Conservation (phyloP, 2,888 invertebrate species). For the Ormyrus thymus region DNA sequence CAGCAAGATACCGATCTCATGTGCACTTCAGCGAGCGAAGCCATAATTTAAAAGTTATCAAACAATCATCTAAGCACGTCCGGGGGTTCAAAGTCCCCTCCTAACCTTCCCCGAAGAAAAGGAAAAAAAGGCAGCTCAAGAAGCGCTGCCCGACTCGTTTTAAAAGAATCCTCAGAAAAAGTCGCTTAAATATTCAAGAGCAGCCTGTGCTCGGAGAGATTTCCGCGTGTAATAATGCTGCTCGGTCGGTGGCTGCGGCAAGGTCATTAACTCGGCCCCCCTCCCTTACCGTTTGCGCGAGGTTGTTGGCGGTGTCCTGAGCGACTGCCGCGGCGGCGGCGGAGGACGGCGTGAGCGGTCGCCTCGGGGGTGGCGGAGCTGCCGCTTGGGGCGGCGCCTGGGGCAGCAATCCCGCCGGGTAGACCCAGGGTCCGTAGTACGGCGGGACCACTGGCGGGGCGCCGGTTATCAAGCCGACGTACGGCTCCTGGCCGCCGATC, state of each 20-base stretch:
- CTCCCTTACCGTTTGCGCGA: constrained; percentile 73
- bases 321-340: constrained; percentile 82
- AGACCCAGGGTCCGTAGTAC: constrained; percentile 96
- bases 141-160: not conserved
- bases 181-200: constrained; percentile 15
- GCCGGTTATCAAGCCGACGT: constrained; percentile 87
- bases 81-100: not conserved
- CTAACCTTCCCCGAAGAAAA: no score
- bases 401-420: constrained; percentile 87
- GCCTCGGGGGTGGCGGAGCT: constrained; percentile 77
- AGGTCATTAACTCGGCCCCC: constrained; percentile 31
- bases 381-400: constrained; percentile 79
- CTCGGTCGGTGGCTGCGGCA: constrained; percentile 3
- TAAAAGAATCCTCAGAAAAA: not conserved
- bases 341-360: constrained; percentile 87
- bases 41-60: constrained; percentile 16
- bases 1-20: constrained; percentile 1
- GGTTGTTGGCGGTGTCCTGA: constrained; percentile 75
- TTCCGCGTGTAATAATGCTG: not conserved
- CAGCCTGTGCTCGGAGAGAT: not conserved
- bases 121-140: not conserved
- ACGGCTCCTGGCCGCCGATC: constrained; percentile 89
- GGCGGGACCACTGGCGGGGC: constrained; percentile 84
- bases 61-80: not conserved
- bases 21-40: not conserved